Percentiles rank a stretch among this genome's conserved stretches.
Conservation (phyloP, 2,888 invertebrate genomes). For the Antitype chi region DNA sequence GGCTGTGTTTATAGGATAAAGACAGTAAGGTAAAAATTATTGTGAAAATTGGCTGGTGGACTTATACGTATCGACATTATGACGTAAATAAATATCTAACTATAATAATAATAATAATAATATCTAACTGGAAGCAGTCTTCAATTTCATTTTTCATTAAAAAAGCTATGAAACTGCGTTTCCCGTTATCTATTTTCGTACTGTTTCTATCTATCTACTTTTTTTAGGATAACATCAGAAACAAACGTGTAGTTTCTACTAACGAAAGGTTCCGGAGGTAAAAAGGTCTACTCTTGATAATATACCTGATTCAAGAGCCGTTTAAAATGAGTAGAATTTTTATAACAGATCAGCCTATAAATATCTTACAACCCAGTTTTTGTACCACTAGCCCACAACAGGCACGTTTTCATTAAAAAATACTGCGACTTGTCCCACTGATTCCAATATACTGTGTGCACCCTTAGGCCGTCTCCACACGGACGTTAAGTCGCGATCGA, state of each 20-base stretch:
- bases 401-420: background rate
- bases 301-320: background rate
- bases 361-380: background rate
- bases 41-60: background rate
- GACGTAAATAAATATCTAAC: background rate
- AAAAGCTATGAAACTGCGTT: too few relatives aligned
- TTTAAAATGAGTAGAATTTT: background rate
- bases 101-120: too few relatives aligned
- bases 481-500: conserved; percentile 74
- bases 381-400: background rate
- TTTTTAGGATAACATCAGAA: background rate
- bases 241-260: background rate
- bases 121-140: background rate
- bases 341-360: background rate
- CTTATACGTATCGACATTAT: background rate
- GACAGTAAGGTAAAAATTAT: background rate
- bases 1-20: background rate
- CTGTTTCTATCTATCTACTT: background rate
- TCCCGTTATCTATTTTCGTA: background rate
- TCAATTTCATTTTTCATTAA: background rate
- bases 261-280: background rate
- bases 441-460: conserved; percentile 18
- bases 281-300: background rate
- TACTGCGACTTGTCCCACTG: conserved; percentile 18
- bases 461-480: conserved; percentile 70